Conservation (phyloP, 2,888 invertebrate species). For the Piscicola geometra region DNA sequence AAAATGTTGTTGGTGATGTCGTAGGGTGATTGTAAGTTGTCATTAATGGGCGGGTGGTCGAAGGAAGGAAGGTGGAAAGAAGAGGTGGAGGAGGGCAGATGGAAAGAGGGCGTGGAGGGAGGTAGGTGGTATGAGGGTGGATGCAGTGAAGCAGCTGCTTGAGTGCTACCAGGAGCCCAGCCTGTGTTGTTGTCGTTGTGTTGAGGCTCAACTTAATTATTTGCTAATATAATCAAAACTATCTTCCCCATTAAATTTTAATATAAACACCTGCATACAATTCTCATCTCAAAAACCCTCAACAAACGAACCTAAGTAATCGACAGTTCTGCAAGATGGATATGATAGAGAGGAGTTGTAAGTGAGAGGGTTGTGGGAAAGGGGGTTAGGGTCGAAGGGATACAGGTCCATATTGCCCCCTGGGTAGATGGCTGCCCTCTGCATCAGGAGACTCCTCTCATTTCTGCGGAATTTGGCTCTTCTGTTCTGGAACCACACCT, state of each 20-base stretch:
- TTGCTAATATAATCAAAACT: no score
- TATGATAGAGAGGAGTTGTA: neutral
- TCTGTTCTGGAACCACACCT: conserved; percentile 92
- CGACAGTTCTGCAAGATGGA: neutral
- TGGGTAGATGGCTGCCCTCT: conserved; percentile 50
- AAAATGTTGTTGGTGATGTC: neutral
- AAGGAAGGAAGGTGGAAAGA: no score
- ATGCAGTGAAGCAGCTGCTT: no score
- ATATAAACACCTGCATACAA: no score
- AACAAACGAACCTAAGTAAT: neutral
- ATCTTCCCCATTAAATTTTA: no score
- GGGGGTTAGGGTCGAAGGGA: neutral
- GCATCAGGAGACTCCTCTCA: conserved; percentile 66
- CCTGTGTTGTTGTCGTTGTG: no score
- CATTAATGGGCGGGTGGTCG: neutral
- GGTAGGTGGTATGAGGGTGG: neutral
- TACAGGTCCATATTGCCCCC: neutral
- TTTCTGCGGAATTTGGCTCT: conserved; percentile 89
- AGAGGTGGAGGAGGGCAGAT: neutral
- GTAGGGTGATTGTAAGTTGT: neutral
- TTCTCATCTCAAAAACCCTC: no score
- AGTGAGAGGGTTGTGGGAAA: neutral
- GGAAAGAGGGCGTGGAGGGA: neutral
- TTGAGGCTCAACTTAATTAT: no score
- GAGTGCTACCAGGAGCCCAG: no score